Evolutionary conservation across 1,140 invertebrate species (phyloP), one percentile per base, ranked within the genome.

Genomic region (Watersipora subatra): DNA sequence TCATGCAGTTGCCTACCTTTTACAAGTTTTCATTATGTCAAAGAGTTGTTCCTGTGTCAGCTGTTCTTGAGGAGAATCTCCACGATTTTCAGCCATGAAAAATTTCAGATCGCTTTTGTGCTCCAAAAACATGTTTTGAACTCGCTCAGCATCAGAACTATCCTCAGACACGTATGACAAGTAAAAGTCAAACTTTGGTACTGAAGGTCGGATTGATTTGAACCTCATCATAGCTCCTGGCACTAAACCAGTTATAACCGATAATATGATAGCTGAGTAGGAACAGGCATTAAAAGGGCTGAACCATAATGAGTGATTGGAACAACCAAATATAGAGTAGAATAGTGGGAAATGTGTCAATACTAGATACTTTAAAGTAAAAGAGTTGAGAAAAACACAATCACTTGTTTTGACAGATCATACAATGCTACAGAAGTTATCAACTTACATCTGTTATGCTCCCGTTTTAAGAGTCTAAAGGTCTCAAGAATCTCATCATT

Each of bases 11-110:
- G n/a, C 65, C 58, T 63, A 75, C 74, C 67, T 71, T 59, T 67
- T 61, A 62, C 71, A 72, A 22, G 68, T 59, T 0, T 69, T 65
- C 74, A 77, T 75, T 3, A 63, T 65, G 25, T 69, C 59, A 61
- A 70, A 76, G 27, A 76, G 70, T 12, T 71, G 57, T n/a, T 75
- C 67, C 63, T 77, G 72, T 71, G 70, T 75, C 1, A 71, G 68
- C 25, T 68, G 55, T 1, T 75, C 59, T 2, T 73, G 26, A 27
- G 69, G 29, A 59, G 72, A 69, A 24, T 66, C 46, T 20, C 7
- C n/a, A 7, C 7, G 34, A 12, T 70, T 61, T 1, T 63, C 29
- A 7, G 71, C 63, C 0, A 64, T 26, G 64, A 67, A 71, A 2
- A 76, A 57, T 20, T 66, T 69, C 1, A 76, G 61, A 26, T 68